Evolutionary conservation across 2,888 invertebrate species (phyloP).

Genomic region (Melanchra persicariae): DNA sequence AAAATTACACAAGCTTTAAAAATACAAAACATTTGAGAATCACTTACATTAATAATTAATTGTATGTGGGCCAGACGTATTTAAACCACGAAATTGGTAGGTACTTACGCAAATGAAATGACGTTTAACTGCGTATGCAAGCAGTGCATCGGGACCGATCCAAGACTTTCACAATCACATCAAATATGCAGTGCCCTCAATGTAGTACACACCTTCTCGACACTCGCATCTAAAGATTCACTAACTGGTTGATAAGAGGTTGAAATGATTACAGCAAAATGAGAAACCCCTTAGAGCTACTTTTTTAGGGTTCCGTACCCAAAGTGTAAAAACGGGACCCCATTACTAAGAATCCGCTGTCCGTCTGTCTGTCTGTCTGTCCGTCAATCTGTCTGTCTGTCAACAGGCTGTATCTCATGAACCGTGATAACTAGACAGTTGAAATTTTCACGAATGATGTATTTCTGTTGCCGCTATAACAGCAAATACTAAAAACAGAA

Average conservation of each 20-base stretch:
- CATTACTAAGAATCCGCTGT: too few relatives aligned
- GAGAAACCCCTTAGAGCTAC: not conserved
- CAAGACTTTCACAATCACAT: conserved; percentile 48
- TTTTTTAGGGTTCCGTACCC: not conserved
- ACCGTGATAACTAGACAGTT: too few relatives aligned
- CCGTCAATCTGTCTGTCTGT: too few relatives aligned
- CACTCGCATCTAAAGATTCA: conserved; percentile 3
- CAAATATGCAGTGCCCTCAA: conserved; percentile 31
- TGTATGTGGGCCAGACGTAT: not conserved
- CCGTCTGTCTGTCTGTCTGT: too few relatives aligned
- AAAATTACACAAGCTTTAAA: too few relatives aligned
- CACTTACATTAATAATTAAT: conserved; percentile 15
- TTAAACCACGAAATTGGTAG: conserved; percentile 6
- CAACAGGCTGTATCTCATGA: too few relatives aligned
- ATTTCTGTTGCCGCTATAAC: too few relatives aligned
- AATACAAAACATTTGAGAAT: too few relatives aligned
- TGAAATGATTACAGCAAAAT: not conserved
- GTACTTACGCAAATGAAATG: conserved; percentile 23
- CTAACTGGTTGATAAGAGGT: not conserved
- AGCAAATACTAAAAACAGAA: too few relatives aligned
- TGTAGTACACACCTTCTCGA: conserved; percentile 6
- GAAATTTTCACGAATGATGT: too few relatives aligned
- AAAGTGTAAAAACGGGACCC: too few relatives aligned
- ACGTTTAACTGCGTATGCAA: conserved; percentile 15
- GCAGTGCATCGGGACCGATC: conserved; percentile 29